These are phyloP conservation scores for Idris sp. DNA, from an alignment of 1,140 invertebrate species.

Conservation along the genomic window DNA sequence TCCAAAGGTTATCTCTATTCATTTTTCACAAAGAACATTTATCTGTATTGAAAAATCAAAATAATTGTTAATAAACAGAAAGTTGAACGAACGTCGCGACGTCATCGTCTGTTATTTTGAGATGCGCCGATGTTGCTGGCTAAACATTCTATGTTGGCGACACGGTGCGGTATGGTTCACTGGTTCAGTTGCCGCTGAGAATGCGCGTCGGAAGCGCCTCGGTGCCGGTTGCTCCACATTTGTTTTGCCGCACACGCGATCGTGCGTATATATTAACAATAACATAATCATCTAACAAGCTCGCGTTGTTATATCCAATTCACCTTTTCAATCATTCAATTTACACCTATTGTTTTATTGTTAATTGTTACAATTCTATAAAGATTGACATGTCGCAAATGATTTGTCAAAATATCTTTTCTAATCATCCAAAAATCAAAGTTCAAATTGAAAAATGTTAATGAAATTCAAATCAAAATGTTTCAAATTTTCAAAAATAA, in stretches of 20 bases:
- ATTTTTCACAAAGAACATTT: no score
- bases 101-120: conserved; percentile 64
- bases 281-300: conserved; percentile 21
- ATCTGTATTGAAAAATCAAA: no score
- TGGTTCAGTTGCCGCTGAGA: conserved; percentile 60
- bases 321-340: conserved; percentile 41
- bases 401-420: no score
- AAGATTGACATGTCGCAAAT: no score
- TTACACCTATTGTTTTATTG: conserved; percentile 16
- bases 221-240: conserved; percentile 29
- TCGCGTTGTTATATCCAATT: conserved; percentile 31
- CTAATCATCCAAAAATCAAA: no score
- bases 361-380: conserved; percentile 26
- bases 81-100: conserved; percentile 48
- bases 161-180: conserved; percentile 21
- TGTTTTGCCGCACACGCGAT: conserved; percentile 30
- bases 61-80: no score
- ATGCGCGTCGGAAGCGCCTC: conserved; percentile 50
- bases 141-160: conserved; percentile 25
- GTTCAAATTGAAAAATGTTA: no score
- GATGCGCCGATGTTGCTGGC: conserved; percentile 48
- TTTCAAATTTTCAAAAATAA: no score
- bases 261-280: conserved; percentile 22
- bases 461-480: no score
- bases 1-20: no score